phyloP scores from a whole-genome alignment of 2,888 invertebrate genomes.

The Erannis defoliaria region DNA sequence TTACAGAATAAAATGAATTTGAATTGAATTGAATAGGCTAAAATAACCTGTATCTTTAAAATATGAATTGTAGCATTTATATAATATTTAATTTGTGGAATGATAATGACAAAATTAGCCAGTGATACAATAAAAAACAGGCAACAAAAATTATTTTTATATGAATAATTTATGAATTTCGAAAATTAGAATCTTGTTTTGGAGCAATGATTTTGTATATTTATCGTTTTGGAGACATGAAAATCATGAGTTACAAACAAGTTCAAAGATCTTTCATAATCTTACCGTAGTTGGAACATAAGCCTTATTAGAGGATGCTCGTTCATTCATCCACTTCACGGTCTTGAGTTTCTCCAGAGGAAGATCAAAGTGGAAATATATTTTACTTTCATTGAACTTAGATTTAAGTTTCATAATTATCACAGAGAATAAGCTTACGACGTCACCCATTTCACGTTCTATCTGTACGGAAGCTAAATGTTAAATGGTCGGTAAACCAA shows the following conservation, averaged over 20 bases:
- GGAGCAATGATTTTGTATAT: no score
- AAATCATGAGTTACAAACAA: background rate
- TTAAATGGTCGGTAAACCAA: constrained; percentile 78
- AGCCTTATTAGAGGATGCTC: constrained; percentile 91
- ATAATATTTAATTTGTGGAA: no score
- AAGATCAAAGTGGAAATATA: constrained; percentile 78
- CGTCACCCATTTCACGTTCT: constrained; percentile 78
- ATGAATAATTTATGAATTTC: no score
- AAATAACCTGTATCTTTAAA: no score
- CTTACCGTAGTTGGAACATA: constrained; percentile 93
- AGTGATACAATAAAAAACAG: no score
- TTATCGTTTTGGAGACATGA: no score
- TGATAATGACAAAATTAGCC: no score
- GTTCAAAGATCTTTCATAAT: background rate
- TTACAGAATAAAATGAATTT: no score
- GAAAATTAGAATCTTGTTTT: background rate
- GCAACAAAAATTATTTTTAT: no score
- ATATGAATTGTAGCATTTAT: no score
- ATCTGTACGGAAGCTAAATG: constrained; percentile 55
- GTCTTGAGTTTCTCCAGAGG: constrained; percentile 78
- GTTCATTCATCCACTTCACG: constrained; percentile 93
- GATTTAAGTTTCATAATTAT: constrained; percentile 85
- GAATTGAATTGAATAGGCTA: no score
- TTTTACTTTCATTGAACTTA: constrained; percentile 81
- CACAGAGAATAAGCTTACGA: constrained; percentile 83